These are phyloP conservation scores for Drosophila kanekoi DNA, from an alignment of 2,888 invertebrate species.

Conservation along the genomic window DNA sequence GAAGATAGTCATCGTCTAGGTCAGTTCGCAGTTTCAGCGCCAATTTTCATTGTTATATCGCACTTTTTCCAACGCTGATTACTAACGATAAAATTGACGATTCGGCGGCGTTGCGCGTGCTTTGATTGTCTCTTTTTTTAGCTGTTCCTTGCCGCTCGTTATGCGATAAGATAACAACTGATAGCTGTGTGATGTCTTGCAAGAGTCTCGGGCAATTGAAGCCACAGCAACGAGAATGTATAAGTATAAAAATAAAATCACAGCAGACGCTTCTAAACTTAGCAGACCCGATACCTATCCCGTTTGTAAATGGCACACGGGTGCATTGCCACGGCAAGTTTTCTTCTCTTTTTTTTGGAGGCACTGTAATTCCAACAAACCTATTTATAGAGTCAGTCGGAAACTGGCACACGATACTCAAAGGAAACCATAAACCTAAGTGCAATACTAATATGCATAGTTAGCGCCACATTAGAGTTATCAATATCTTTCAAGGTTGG, in stretches of 20 bases:
- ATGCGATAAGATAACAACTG: slow-evolving; percentile 44
- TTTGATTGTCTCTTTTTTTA: slow-evolving; percentile 43
- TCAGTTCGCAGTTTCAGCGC: slow-evolving; percentile 49
- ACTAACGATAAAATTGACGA: slow-evolving; percentile 48
- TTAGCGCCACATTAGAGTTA: slow-evolving; percentile 35
- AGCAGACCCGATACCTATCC: slow-evolving; percentile 36
- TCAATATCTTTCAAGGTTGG: slow-evolving; percentile 49
- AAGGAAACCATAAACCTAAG: slow-evolving; percentile 10
- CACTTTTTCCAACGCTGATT: slow-evolving; percentile 51
- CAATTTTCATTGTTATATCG: slow-evolving; percentile 20
- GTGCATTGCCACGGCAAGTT: slow-evolving; percentile 64
- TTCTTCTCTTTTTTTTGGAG: slow-evolving; percentile 22
- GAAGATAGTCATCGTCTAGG: slow-evolving; percentile 53
- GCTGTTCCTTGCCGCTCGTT: slow-evolving; percentile 12
- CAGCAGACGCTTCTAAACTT: slow-evolving; percentile 55
- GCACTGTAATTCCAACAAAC: slow-evolving; percentile 24
- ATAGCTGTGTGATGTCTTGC: slow-evolving; percentile 6
- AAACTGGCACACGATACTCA: slow-evolving; percentile 45
- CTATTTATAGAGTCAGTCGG: slow-evolving; percentile 51
- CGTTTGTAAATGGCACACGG: slow-evolving; percentile 70
- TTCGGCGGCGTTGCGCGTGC: slow-evolving; percentile 48
- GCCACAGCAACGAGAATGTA: slow-evolving; percentile 7
- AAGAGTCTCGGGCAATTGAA: slow-evolving; percentile 6
- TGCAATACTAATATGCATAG: slow-evolving; percentile 37
- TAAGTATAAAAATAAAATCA: slow-evolving; percentile 47